Evolutionary conservation across 1,140 invertebrate species (phyloP).

Genomic region (Lineus longissimus): DNA sequence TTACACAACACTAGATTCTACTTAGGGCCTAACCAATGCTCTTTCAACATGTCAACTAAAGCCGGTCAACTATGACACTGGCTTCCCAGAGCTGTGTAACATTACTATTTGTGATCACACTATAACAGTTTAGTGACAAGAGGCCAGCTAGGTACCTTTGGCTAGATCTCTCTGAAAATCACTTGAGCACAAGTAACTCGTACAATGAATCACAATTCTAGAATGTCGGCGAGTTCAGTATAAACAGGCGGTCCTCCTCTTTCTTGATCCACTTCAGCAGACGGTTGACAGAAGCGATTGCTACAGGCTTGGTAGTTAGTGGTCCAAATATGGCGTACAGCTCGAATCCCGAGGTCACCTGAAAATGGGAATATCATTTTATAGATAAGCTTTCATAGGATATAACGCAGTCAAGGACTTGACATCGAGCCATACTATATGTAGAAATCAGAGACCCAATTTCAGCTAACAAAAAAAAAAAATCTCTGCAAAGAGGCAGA

Average conservation of each 20-base stretch:
- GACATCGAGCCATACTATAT: background rate
- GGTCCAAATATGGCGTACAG: slow-evolving; percentile 90
- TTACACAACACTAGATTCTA: too few species aligned
- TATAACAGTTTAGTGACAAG: too few species aligned
- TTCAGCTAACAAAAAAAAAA: too few species aligned
- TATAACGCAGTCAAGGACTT: background rate
- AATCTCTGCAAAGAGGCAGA: too few species aligned
- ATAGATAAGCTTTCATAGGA: background rate
- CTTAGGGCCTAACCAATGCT: too few species aligned
- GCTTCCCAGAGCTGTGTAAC: too few species aligned
- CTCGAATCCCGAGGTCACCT: slow-evolving; percentile 87
- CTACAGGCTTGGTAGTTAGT: slow-evolving; percentile 76
- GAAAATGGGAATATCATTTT: slow-evolving; percentile 36
- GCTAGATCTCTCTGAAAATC: too few species aligned
- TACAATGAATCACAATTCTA: slow-evolving; percentile 37
- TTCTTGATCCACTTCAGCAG: slow-evolving; percentile 90
- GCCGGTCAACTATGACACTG: too few species aligned
- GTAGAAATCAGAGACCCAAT: background rate
- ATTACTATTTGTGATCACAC: too few species aligned
- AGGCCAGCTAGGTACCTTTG: too few species aligned
- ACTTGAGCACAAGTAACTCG: too few species aligned
- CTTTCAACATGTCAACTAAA: too few species aligned
- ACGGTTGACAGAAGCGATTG: slow-evolving; percentile 83
- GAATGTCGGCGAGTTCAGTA: slow-evolving; percentile 83
- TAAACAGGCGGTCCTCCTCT: slow-evolving; percentile 88